A percentile compares a stretch with the other conserved stretches of the same genome.
phyloP scores from a whole-genome alignment of 2,888 invertebrate genomes.

The Cryptophagus acutangulus region DNA sequence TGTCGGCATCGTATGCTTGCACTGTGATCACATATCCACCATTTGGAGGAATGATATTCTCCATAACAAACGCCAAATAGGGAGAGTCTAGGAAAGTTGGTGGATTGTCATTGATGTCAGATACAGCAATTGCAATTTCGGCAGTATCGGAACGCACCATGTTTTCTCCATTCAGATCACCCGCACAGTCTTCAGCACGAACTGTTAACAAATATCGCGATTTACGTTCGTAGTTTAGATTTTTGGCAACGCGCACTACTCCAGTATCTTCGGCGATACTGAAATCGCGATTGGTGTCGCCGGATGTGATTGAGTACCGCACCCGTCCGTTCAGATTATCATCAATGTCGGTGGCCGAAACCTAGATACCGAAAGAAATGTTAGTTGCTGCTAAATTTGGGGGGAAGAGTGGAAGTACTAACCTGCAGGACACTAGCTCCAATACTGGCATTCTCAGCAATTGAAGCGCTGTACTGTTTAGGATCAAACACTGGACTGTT shows the following conservation, averaged over 20 bases:
- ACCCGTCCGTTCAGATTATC: constrained; percentile 87
- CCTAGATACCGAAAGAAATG: constrained; percentile 49
- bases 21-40: constrained; percentile 78
- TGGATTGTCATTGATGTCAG: constrained; percentile 91
- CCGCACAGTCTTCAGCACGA: constrained; percentile 82
- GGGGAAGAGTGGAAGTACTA: constrained; percentile 25
- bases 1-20: constrained; percentile 86
- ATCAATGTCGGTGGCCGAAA: constrained; percentile 84
- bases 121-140: constrained; percentile 76
- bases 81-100: constrained; percentile 94
- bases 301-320: constrained; percentile 81
- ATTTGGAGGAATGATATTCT: constrained; percentile 79
- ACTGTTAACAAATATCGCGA: constrained; percentile 78
- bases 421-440: constrained; percentile 87
- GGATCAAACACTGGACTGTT: constrained; percentile 86
- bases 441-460: constrained; percentile 90
- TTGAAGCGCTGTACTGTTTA: constrained; percentile 82
- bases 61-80: constrained; percentile 88
- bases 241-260: constrained; percentile 84
- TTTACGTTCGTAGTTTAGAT: constrained; percentile 88
- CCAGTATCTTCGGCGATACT: constrained; percentile 90
- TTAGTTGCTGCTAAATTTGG: constrained; percentile 3
- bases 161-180: constrained; percentile 57
- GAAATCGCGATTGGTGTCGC: constrained; percentile 87
- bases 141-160: constrained; percentile 67